A percentile compares a stretch with the other conserved stretches of the same genome.
Conservation (phyloP, 2,888 invertebrate genomes). For the Gastrophysa polygoni region DNA sequence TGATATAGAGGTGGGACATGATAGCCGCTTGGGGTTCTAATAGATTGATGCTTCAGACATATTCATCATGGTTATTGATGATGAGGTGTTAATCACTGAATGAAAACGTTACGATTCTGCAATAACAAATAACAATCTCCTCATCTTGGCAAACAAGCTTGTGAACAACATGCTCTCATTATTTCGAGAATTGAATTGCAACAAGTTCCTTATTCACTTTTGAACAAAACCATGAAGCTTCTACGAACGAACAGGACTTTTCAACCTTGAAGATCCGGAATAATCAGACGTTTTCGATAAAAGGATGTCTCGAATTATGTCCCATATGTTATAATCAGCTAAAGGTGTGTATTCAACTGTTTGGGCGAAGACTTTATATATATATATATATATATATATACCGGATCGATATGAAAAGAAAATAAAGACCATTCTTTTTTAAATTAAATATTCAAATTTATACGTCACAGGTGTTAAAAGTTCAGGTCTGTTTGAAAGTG, state of each 20-base stretch:
- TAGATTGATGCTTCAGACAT: too few relatives aligned
- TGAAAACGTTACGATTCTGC: too few relatives aligned
- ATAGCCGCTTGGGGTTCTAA: neutral
- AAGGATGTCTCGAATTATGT: slow-evolving; percentile 49
- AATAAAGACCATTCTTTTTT: slow-evolving; percentile 26
- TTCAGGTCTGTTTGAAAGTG: slow-evolving; percentile 18
- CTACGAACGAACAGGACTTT: too few relatives aligned
- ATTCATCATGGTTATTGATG: too few relatives aligned
- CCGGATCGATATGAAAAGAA: slow-evolving; percentile 33
- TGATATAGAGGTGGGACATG: slow-evolving; percentile 8
- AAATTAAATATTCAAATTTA: slow-evolving; percentile 36
- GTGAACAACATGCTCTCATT: too few relatives aligned
- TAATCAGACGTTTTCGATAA: slow-evolving; percentile 38
- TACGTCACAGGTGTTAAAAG: slow-evolving; percentile 33
- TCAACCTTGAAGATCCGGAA: slow-evolving; percentile 1
- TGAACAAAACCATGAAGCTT: too few relatives aligned
- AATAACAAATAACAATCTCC: too few relatives aligned
- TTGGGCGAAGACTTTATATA: slow-evolving; percentile 14
- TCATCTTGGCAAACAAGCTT: too few relatives aligned
- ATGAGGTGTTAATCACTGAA: too few relatives aligned
- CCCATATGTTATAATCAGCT: slow-evolving; percentile 51
- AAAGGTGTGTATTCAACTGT: slow-evolving; percentile 35
- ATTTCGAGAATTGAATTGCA: too few relatives aligned
- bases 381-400: slow-evolving; percentile 28
- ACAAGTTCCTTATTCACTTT: too few relatives aligned